A percentile compares a stretch with the other conserved stretches of the same genome.
Evolutionary conservation across 2,797 vertebrate species (phyloP).

Genomic region (Forpus xanthops): DNA sequence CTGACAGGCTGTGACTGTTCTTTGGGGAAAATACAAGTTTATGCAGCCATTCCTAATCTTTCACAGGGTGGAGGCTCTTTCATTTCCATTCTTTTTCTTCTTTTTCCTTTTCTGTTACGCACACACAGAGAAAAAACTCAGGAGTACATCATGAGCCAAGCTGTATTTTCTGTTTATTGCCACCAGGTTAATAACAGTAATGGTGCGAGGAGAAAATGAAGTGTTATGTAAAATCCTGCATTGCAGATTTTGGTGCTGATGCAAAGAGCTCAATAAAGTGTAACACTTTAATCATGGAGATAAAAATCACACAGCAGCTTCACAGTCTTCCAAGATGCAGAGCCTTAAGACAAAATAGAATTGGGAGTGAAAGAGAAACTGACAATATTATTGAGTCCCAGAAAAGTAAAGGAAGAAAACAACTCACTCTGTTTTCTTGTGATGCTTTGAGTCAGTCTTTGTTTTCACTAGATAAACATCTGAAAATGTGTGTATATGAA

Average conservation of each 20-base stretch:
- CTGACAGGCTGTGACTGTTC: background rate
- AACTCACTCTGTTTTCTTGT: background rate
- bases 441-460: conserved; percentile 5
- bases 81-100: background rate
- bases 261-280: conserved; percentile 79
- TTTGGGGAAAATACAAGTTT: conserved; percentile 14
- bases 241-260: conserved; percentile 78
- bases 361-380: background rate
- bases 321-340: conserved; percentile 66
- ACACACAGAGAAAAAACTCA: conserved; percentile 20
- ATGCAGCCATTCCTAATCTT: background rate
- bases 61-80: background rate
- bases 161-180: conserved; percentile 77
- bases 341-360: conserved; percentile 64
- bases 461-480: conserved; percentile 16
- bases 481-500: conserved; percentile 6
- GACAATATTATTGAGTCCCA: background rate
- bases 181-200: conserved; percentile 79
- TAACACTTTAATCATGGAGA: conserved; percentile 81
- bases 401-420: conserved; percentile 36
- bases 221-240: conserved; percentile 81
- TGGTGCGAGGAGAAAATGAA: conserved; percentile 73
- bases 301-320: conserved; percentile 76
- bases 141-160: conserved; percentile 57
- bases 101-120: background rate